Percentiles rank a stretch among this genome's conserved stretches.
Conservation (phyloP, 2,888 invertebrate species). For the Nyleta sp. region DNA sequence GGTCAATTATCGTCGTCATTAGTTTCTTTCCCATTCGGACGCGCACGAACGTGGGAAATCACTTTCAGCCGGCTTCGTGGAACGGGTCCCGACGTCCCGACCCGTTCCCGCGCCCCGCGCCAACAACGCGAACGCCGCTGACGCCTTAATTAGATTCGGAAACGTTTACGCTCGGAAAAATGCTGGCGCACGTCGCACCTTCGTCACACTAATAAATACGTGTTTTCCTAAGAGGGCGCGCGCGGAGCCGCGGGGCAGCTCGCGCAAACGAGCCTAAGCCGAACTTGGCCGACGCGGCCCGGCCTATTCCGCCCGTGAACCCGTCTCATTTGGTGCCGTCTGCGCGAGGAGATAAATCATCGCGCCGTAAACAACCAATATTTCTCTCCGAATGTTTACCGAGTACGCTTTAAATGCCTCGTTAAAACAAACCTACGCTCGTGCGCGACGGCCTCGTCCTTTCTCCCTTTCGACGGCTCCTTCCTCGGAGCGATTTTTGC, state of each 20-base stretch:
- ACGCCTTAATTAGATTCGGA: constrained; percentile 20
- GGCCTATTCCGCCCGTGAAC: constrained; percentile 68
- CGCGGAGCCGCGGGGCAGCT: constrained; percentile 62
- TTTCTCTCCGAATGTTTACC: constrained; percentile 82
- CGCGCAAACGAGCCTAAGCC: constrained; percentile 71
- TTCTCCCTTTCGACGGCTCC: constrained; percentile 68
- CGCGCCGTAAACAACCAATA: constrained; percentile 81
- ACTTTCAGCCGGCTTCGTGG: constrained; percentile 47
- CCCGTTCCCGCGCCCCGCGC: background rate
- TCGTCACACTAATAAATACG: constrained; percentile 53
- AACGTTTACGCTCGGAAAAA: constrained; percentile 34
- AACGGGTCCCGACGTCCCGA: constrained; percentile 25
- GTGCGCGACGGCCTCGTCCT: constrained; percentile 69
- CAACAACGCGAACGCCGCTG: background rate
- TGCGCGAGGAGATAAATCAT: constrained; percentile 81
- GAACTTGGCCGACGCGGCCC: constrained; percentile 72
- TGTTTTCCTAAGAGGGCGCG: constrained; percentile 34
- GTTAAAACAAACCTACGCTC: constrained; percentile 82
- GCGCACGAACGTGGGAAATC: constrained; percentile 63
- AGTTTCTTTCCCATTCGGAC: constrained; percentile 47
- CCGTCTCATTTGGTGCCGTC: constrained; percentile 68
- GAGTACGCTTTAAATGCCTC: constrained; percentile 82
- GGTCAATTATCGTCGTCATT: constrained; percentile 64
- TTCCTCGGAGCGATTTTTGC: constrained; percentile 56
- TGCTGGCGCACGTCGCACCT: constrained; percentile 38